Conservation (phyloP, 2,797 vertebrate species). For the Pitangus sulphuratus region DNA sequence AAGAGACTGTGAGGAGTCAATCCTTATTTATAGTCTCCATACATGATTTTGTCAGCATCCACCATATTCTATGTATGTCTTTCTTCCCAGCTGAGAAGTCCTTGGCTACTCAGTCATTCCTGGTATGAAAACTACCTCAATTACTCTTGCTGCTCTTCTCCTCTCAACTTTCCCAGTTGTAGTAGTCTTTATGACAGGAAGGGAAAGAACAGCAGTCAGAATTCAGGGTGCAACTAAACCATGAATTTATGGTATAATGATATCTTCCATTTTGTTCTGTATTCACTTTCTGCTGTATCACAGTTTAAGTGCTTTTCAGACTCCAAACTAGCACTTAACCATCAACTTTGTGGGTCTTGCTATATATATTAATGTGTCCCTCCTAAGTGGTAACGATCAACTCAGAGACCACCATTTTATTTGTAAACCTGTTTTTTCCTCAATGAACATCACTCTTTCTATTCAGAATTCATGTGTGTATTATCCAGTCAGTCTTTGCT, state of each 20-base stretch:
- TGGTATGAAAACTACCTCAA: not conserved
- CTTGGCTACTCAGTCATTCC: not conserved
- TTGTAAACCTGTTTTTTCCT: not conserved
- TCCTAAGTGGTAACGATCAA: not conserved
- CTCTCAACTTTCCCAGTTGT: not conserved
- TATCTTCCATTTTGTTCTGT: not conserved
- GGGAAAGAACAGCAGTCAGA: not conserved
- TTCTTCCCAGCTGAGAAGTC: not conserved
- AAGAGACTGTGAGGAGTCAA: not conserved
- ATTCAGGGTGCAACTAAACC: not conserved
- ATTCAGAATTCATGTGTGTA: not conserved
- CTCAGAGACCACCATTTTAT: not conserved
- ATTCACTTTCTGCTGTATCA: not conserved
- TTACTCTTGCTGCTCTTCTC: not conserved
- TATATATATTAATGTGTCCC: not conserved
- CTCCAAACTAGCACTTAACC: not conserved
- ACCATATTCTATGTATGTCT: rapidly evolving
- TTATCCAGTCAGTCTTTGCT: not conserved
- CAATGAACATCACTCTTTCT: not conserved
- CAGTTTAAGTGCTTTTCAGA: not conserved
- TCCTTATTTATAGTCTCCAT: not conserved
- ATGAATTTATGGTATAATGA: not conserved
- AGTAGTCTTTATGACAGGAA: not conserved
- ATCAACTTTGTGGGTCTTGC: not conserved
- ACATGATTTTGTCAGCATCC: not conserved